Base-by-base conservation (phyloP, 2,797 vertebrate genomes). In the Ptychadena robeensis region DNA sequence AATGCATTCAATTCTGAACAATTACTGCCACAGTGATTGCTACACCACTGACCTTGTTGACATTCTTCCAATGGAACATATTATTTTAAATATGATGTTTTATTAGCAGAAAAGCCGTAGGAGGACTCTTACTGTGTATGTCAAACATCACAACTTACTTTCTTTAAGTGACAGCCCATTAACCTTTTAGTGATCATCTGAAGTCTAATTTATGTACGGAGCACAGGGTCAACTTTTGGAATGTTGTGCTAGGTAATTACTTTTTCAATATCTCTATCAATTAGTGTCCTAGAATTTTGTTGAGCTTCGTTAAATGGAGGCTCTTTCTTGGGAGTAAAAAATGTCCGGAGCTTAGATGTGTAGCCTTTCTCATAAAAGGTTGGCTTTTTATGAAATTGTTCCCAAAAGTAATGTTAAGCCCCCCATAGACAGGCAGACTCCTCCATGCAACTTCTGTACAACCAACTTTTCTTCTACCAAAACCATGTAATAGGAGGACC, bases 1-100 rank as follows among this genome's bases (percentile, higher is more conserved):
- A 83, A 83, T 83, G 81, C 66, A 78, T 83, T 72, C 74, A 78
- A 71, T 83, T 66, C 74, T 71, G n/a, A 78, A 83, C 74, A 78
- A 83, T 83, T 83, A 83, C 74, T 64, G 68, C 68, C 59, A 59
- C 59, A 5, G 31, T 30, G 81, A 83, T 72, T 78, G 74, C 81
- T 53, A 15, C 25, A 48, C 73, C 53, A 37, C 8, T 64, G 65
- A 82, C 73, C 81, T 83, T 79, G 68, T 25, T 83, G 74, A 83
- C 74, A 78, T 78, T 77, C 59, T 78, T 71, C 48, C 63, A 78
- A 28, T 78, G 67, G 32, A 72, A 78, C 81, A 53, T 78, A 83
- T 79, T 82, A 78, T 82, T 78, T 78, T 77, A 78, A 65, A 78
- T 67, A 78, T 71, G 57, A 70, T 72, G 67, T 68, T 73, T 75